Conservation (phyloP, 2,797 vertebrate species). For the Forpus xanthops region DNA sequence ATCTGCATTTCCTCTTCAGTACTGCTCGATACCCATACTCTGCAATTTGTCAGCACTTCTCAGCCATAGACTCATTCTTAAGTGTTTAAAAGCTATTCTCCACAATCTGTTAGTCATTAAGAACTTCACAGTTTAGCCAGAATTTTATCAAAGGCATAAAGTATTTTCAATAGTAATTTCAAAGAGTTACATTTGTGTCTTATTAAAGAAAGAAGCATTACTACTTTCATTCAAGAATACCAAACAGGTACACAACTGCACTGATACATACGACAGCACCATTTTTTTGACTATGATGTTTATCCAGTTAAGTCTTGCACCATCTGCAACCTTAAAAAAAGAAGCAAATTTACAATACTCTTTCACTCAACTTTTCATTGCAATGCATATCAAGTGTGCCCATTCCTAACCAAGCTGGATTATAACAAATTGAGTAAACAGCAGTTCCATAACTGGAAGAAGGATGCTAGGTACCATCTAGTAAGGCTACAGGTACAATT, state of each 20-base stretch:
- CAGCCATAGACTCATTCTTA: not conserved
- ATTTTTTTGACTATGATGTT: not conserved
- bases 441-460: not conserved
- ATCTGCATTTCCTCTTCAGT: not conserved
- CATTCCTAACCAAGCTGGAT: not conserved
- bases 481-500: not conserved
- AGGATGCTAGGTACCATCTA: not conserved
- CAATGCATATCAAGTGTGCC: not conserved
- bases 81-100: not conserved
- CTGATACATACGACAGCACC: not conserved
- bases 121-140: not conserved
- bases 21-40: not conserved
- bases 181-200: not conserved
- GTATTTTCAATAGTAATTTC: not conserved
- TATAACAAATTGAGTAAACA: not conserved
- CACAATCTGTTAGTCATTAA: not conserved
- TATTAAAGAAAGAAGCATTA: not conserved
- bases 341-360: rapidly evolving
- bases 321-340: not conserved
- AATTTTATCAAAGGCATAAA: not conserved
- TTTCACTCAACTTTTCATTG: not conserved
- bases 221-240: not conserved
- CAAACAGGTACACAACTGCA: not conserved
- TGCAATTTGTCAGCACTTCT: not conserved
- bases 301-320: not conserved